Conservation (phyloP, 2,888 invertebrate species). For the Meghimatium bilineatum region DNA sequence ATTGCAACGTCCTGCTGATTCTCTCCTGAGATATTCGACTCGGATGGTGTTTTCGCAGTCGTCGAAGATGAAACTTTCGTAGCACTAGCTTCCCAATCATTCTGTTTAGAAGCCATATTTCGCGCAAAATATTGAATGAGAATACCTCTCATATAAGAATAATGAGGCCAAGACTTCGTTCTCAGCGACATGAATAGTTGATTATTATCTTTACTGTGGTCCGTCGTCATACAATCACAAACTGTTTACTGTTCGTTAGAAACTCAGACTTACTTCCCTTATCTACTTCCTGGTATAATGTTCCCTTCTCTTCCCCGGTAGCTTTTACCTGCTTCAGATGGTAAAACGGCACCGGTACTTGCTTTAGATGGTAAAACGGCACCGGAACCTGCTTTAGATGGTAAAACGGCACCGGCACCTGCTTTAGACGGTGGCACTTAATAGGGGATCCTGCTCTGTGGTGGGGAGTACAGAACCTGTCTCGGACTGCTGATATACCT, state of each 20-base stretch:
- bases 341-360: no score
- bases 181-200: not conserved
- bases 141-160: not conserved
- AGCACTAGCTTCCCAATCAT: not conserved
- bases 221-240: no score
- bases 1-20: not conserved
- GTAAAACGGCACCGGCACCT: no score
- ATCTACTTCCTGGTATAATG: not conserved
- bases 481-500: no score
- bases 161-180: not conserved
- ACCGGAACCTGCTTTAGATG: no score
- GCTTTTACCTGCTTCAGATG: no score
- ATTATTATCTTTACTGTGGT: not conserved
- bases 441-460: no score
- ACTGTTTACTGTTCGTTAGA: not conserved
- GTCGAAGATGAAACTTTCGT: not conserved
- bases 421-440: no score
- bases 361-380: no score
- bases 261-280: slow-evolving; percentile 1
- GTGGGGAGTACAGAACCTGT: no score
- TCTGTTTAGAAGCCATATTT: not conserved
- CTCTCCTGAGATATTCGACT: not conserved
- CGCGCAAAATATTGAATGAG: not conserved
- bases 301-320: no score
- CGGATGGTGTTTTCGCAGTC: not conserved